These are phyloP conservation scores for Leucopternis melanops DNA, from an alignment of 2,113 vertebrate genomes.

Conservation along the genomic window DNA sequence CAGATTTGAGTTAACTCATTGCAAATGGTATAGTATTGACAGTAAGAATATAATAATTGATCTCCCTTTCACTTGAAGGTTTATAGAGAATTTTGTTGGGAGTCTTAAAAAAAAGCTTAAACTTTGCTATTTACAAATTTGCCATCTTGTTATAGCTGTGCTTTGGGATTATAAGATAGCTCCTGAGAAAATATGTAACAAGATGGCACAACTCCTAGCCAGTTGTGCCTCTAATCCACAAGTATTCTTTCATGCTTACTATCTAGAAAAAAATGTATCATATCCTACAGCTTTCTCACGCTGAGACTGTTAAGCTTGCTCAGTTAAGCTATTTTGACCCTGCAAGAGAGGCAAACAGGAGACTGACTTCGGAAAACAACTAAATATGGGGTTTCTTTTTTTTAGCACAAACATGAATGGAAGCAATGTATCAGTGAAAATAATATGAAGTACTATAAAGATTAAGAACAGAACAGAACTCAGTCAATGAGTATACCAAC, in stretches of 20 bases:
- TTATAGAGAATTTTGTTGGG: neutral
- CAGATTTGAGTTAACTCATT: neutral
- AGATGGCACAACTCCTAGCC: neutral
- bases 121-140: neutral
- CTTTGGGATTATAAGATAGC: neutral
- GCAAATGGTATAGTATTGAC: neutral
- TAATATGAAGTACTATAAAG: neutral
- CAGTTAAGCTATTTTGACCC: neutral
- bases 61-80: neutral
- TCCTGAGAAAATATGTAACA: neutral
- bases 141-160: neutral
- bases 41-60: neutral
- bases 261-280: neutral
- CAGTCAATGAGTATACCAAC: neutral
- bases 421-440: neutral
- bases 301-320: neutral
- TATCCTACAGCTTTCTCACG: neutral
- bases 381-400: neutral
- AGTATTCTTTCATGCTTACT: neutral
- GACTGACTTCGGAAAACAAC: neutral
- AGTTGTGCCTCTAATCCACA: neutral
- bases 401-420: neutral
- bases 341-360: neutral
- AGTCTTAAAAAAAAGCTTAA: neutral
- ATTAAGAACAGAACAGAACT: neutral